These are phyloP conservation scores for Metaphire vulgaris DNA, from an alignment of 1,140 invertebrate genomes.

Conservation along the genomic window DNA sequence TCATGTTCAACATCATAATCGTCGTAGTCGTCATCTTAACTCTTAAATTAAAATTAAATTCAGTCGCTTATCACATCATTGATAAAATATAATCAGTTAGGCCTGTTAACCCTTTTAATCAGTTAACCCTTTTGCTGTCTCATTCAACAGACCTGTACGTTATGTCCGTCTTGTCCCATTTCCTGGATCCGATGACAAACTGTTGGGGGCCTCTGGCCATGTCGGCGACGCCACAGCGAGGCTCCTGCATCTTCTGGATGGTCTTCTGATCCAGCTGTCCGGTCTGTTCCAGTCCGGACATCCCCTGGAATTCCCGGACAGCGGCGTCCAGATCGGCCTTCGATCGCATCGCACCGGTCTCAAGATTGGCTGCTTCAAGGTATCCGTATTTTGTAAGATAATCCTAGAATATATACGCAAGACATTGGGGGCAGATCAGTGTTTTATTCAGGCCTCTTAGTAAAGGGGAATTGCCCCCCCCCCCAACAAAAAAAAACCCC, in stretches of 20 bases:
- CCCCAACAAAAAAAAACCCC: no score
- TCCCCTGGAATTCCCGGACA: constrained; percentile 70
- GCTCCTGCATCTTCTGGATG: constrained; percentile 63
- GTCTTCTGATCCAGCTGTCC: constrained; percentile 73
- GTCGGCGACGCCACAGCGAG: constrained; percentile 78
- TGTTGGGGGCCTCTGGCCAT: neutral
- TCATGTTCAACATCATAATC: neutral
- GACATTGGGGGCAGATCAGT: neutral
- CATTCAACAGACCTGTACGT: no score
- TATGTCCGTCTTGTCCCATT: no score
- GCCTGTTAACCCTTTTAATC: no score
- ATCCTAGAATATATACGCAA: constrained; percentile 5
- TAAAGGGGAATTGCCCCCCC: no score
- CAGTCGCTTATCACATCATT: no score
- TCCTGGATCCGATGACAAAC: neutral
- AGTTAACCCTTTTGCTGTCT: no score
- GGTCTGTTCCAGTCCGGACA: constrained; percentile 71
- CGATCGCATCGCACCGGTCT: constrained; percentile 71
- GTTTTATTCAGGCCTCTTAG: no score
- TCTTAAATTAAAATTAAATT: no score
- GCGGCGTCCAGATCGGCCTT: constrained; percentile 74
- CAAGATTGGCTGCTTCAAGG: constrained; percentile 57
- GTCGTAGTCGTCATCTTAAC: no score
- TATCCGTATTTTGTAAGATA: constrained; percentile 22
- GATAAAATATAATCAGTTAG: no score